A percentile compares a stretch with the other conserved stretches of the same genome.
These are phyloP conservation scores for Craniophora ligustri DNA, from an alignment of 2,888 invertebrate species.

Conservation along the genomic window DNA sequence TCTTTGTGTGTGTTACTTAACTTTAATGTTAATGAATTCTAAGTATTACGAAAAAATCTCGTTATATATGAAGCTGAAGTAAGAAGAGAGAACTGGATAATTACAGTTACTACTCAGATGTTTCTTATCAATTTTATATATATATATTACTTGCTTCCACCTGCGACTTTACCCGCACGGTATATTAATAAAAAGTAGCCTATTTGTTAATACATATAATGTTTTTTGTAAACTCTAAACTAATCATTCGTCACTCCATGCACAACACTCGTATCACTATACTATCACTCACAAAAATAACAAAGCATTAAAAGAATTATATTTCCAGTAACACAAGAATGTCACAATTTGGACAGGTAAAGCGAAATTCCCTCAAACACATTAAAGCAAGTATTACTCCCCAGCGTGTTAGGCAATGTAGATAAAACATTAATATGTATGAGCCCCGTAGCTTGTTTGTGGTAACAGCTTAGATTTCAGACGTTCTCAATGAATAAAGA, in stretches of 20 bases:
- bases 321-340: slow-evolving; percentile 38
- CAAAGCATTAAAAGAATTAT: slow-evolving; percentile 22
- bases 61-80: no score
- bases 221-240: no score
- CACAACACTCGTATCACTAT: no score
- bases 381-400: slow-evolving; percentile 75
- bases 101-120: slow-evolving; percentile 18
- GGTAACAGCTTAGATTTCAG: slow-evolving; percentile 79
- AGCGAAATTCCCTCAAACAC: slow-evolving; percentile 77
- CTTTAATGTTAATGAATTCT: neutral
- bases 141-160: no score
- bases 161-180: no score
- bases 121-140: no score
- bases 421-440: slow-evolving; percentile 86
- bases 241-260: no score
- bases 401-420: slow-evolving; percentile 76
- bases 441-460: slow-evolving; percentile 78
- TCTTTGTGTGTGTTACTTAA: neutral
- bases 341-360: slow-evolving; percentile 66
- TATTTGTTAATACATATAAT: no score
- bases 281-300: no score
- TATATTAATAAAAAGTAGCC: no score
- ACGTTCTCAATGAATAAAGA: slow-evolving; percentile 80
- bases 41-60: no score
- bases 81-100: slow-evolving; percentile 25